Conservation (phyloP, 2,888 invertebrate species). For the Luperina testacea region DNA sequence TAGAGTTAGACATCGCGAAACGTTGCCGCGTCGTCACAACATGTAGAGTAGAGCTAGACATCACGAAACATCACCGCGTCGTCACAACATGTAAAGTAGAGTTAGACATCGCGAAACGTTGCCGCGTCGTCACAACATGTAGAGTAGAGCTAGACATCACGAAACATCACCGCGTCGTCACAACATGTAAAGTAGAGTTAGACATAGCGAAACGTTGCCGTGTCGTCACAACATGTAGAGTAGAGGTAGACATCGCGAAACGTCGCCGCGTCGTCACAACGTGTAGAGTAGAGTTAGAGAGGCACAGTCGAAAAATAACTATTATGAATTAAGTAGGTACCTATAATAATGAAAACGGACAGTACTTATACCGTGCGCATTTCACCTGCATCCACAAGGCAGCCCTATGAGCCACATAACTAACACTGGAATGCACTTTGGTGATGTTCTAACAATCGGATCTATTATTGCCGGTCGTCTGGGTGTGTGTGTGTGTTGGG, state of each 20-base stretch:
- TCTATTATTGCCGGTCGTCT: conserved; percentile 18
- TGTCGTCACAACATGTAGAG: not conserved
- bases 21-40: too few species aligned
- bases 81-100: not conserved
- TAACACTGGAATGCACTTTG: conserved; percentile 28
- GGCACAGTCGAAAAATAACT: too few species aligned
- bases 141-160: too few species aligned
- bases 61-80: too few species aligned
- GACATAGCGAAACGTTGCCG: too few species aligned
- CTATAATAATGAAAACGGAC: not conserved
- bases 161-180: too few species aligned
- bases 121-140: not conserved
- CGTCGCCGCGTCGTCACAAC: too few species aligned
- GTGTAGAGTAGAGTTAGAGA: not conserved
- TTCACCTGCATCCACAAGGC: not conserved
- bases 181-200: not conserved
- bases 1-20: too few species aligned
- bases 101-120: too few species aligned
- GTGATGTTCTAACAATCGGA: conserved; percentile 16
- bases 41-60: not conserved
- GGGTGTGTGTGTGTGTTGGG: not conserved
- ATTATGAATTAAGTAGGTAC: not conserved
- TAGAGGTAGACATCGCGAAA: too few species aligned
- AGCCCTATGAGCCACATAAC: not conserved
- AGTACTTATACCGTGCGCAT: not conserved